Evolutionary conservation across 2,113 vertebrate species (phyloP), one percentile per base, ranked within the genome.

Genomic region (Tylochromis polylepis): DNA sequence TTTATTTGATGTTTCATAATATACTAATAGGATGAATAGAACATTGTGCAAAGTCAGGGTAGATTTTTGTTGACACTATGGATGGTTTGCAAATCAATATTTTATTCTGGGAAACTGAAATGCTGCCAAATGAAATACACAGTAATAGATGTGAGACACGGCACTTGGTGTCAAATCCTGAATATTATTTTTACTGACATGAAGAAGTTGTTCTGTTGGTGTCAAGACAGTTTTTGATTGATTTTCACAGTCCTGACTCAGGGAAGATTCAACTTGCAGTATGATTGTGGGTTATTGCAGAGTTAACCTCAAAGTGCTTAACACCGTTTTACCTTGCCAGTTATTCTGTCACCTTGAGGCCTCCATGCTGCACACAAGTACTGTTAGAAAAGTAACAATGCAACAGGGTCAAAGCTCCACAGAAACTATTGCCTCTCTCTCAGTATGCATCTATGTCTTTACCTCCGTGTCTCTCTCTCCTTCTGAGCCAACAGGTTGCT

Each of bases 401-500:
- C 89, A 93, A 60, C 80, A 43, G 75, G 81, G 89, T 90, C 91
- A 92, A 72, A 72, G 80, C 86, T 88, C 88, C 60, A 84, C 85
- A 49, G 31, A 82, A 79, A 81, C 86, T 67, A 58, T 58, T 38
- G 11, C 57, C 70, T 58, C 41, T 62, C 62, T 70, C 82, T 82
- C 31, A 72, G 43, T 49, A 12, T 85, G 43, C 77, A 20, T 51
- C 59, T 83, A 53, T 79, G 56, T 79, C 81, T 79, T 72, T 85
- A 56, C 80, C 77, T 87, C 83, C 56, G 14, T 62, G 84, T 85
- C 83, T 77, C 90, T 90, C 87, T 80, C 82, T 81, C 27, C 29
- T 78, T 88, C 46, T 82, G 57, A 91, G 83, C 87, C 91, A 94
- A 94, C 95, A 96, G 95, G 95, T 95, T 93, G 89, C 90, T 88